A percentile compares a stretch with the other conserved stretches of the same genome.
Evolutionary conservation across 1,140 invertebrate species (phyloP).

Genomic region (Aricia agestis): DNA sequence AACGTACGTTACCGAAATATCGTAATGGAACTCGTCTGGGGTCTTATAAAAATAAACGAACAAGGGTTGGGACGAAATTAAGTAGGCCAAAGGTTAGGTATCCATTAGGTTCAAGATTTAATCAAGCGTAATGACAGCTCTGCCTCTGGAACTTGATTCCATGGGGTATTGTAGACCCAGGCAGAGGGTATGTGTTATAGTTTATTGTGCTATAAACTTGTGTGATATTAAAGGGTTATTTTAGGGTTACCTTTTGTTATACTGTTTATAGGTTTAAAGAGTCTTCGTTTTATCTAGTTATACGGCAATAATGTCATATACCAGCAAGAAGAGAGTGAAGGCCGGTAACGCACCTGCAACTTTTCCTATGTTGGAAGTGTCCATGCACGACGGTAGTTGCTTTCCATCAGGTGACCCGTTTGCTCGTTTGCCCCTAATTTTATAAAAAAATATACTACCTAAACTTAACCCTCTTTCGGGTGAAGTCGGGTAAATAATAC

Average conservation of each 20-base stretch:
- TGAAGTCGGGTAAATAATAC: too few relatives aligned
- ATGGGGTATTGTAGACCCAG: not conserved
- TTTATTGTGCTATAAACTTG: not conserved
- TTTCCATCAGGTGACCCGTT: too few relatives aligned
- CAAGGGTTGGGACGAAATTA: conserved; percentile 26
- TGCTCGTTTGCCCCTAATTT: too few relatives aligned
- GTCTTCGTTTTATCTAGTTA: too few relatives aligned
- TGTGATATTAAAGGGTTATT: not conserved
- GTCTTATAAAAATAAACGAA: conserved; percentile 17
- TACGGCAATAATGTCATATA: too few relatives aligned
- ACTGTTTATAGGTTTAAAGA: not conserved
- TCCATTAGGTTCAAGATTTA: conserved; percentile 27
- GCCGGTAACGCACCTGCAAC: too few relatives aligned
- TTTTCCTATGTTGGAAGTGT: too few relatives aligned
- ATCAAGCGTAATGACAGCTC: conserved; percentile 26
- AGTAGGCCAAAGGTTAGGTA: conserved; percentile 27
- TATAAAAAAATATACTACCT: too few relatives aligned
- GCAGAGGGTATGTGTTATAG: not conserved
- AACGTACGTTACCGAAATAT: not conserved
- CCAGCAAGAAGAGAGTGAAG: too few relatives aligned
- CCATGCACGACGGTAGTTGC: too few relatives aligned
- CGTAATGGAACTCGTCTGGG: not conserved
- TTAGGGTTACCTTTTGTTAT: not conserved
- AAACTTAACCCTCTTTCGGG: too few relatives aligned
- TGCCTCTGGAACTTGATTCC: conserved; percentile 1